Evolutionary conservation across 2,797 vertebrate species (phyloP).

Genomic region (Myotis planiceps): DNA sequence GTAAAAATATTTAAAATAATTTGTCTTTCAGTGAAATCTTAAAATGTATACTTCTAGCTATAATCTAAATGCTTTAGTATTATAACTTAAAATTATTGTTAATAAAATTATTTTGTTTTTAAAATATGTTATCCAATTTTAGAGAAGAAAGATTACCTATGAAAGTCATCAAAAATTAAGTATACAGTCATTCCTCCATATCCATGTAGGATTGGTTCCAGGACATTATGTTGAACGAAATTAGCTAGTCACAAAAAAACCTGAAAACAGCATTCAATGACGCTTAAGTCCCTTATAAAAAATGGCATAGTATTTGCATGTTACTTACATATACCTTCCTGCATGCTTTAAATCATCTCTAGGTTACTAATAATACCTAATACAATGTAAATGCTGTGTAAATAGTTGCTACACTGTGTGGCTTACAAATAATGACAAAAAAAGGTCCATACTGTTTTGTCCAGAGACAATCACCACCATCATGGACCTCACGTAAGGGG

Average conservation of each 20-base stretch:
- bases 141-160: constrained; percentile 17
- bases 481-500: neutral
- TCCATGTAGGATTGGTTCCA: neutral
- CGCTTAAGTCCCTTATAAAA: neutral
- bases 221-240: too few species aligned
- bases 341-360: neutral
- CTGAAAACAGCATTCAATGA: neutral
- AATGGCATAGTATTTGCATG: neutral
- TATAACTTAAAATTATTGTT: neutral
- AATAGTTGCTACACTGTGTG: neutral
- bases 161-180: constrained; percentile 35
- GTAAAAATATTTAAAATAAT: constrained; percentile 77
- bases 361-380: neutral
- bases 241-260: too few species aligned
- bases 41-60: constrained; percentile 20
- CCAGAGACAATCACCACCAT: neutral
- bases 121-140: constrained; percentile 44
- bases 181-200: neutral
- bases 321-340: neutral
- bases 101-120: constrained; percentile 50
- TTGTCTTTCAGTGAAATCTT: constrained; percentile 62
- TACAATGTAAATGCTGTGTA: neutral
- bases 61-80: constrained; percentile 9
- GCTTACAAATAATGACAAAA: neutral
- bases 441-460: neutral